These are phyloP conservation scores for Tapera naevia DNA, from an alignment of 2,797 vertebrate species.

Conservation along the genomic window DNA sequence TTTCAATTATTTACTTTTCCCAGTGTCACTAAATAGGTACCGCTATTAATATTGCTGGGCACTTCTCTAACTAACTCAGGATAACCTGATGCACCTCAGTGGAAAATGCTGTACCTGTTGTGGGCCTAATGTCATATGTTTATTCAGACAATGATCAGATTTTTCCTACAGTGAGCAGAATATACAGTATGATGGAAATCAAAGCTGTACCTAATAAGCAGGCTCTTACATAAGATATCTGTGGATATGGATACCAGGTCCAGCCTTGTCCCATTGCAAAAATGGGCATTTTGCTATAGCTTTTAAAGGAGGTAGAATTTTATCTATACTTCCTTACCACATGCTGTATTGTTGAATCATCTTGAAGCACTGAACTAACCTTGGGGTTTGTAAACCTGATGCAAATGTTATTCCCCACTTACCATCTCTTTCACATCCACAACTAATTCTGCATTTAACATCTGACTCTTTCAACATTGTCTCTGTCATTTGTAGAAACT, in stretches of 20 bases:
- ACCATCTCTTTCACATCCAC: background rate
- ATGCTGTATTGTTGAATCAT: background rate
- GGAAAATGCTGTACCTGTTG: background rate
- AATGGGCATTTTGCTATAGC: background rate
- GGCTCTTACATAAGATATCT: background rate
- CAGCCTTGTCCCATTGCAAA: background rate
- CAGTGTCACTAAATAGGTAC: background rate
- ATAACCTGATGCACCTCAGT: background rate
- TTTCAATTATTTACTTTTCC: background rate
- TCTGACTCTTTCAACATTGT: background rate
- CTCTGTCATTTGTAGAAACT: background rate
- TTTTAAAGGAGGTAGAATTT: background rate
- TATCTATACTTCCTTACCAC: background rate
- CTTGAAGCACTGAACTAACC: background rate
- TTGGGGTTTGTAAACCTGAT: background rate
- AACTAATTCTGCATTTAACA: background rate
- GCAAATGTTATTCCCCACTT: background rate
- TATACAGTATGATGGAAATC: background rate
- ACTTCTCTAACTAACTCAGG: background rate
- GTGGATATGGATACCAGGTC: background rate
- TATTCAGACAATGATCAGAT: background rate
- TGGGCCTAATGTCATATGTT: background rate
- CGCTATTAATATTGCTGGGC: background rate
- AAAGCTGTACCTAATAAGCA: background rate
- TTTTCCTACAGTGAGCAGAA: background rate